A percentile compares a stretch with the other conserved stretches of the same genome.
Conservation (phyloP, 2,797 vertebrate genomes). For the Intellagama lesueurii region DNA sequence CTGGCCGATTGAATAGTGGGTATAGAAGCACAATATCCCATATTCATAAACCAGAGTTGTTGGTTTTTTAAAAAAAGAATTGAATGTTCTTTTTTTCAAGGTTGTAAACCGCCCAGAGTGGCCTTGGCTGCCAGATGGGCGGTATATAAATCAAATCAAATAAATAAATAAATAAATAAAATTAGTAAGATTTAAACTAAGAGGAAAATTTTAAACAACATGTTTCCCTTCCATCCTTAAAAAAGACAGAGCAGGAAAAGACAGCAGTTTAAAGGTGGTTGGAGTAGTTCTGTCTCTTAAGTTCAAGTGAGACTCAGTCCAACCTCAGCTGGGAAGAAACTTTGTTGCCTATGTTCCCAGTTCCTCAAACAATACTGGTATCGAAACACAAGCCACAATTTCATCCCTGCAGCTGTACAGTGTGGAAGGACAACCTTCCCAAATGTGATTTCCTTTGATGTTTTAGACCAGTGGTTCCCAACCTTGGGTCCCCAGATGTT, state of each 20-base stretch:
- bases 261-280: not conserved
- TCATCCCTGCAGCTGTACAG: not conserved
- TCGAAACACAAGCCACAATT: not conserved
- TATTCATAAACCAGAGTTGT: too few relatives aligned
- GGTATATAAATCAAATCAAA: too few relatives aligned
- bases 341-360: not conserved
- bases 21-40: too few relatives aligned
- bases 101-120: too few relatives aligned
- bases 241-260: not conserved
- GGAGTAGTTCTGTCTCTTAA: not conserved
- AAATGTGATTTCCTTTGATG: not conserved
- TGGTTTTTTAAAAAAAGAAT: too few relatives aligned
- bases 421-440: not conserved
- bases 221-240: not conserved
- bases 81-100: not conserved
- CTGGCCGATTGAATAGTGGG: too few relatives aligned
- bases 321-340: slow-evolving; percentile 1
- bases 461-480: not conserved
- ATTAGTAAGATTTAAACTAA: not conserved
- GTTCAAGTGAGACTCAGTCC: not conserved
- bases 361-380: not conserved
- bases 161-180: too few relatives aligned
- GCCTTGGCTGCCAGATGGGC: too few relatives aligned
- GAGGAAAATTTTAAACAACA: too few relatives aligned
- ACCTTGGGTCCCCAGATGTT: too few relatives aligned